Percentiles rank a stretch among this genome's conserved stretches.
Evolutionary conservation across 2,797 vertebrate genomes (phyloP).

Genomic region (Rhyacichthys aspro): DNA sequence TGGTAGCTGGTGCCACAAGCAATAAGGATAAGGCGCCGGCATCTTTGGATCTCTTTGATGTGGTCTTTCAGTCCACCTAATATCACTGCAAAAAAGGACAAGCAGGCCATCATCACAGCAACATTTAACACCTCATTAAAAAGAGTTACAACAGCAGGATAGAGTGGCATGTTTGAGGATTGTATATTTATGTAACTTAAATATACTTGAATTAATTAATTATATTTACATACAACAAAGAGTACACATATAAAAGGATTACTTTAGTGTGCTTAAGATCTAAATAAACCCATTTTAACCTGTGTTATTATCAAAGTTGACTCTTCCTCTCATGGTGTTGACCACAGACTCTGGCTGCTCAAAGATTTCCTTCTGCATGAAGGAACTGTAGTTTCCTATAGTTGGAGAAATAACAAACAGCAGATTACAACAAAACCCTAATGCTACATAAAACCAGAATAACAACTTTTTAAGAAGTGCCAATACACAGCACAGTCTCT

Average conservation of each 20-base stretch:
- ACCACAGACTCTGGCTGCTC: conserved; percentile 98
- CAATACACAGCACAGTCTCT: conserved; percentile 22
- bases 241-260: background rate
- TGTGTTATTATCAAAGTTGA: conserved; percentile 97
- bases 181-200: background rate
- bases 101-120: conserved; percentile 30
- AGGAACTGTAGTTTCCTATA: conserved; percentile 95
- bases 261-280: background rate
- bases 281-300: conserved; percentile 73
- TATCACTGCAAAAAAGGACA: conserved; percentile 81
- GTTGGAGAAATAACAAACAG: conserved; percentile 26
- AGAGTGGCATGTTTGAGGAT: background rate
- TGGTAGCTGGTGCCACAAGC: conserved; percentile 98
- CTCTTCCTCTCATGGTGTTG: conserved; percentile 98
- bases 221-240: background rate
- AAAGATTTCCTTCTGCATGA: conserved; percentile 99
- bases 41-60: conserved; percentile 98
- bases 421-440: conserved; percentile 1
- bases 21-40: conserved; percentile 94
- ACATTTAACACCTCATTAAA: too few relatives aligned
- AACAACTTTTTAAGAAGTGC: too few relatives aligned
- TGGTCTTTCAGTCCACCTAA: conserved; percentile 97
- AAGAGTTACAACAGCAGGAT: background rate
- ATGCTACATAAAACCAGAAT: background rate
- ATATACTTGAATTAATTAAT: background rate